Conservation (phyloP, 2,888 invertebrate genomes). For the Crocallis elinguaria region DNA sequence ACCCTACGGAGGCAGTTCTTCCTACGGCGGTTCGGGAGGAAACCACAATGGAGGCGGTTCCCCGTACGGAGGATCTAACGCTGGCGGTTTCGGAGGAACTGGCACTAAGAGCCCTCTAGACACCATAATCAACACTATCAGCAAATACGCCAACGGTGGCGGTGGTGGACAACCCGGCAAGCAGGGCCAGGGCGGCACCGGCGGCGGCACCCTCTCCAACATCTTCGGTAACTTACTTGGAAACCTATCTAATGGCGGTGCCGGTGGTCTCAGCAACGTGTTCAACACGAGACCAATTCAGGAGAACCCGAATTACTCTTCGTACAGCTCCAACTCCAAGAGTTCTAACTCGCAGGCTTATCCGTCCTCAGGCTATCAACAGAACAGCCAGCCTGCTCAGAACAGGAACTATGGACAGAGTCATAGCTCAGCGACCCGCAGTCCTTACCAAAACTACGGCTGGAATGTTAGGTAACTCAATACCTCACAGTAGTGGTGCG, state of each 20-base stretch:
- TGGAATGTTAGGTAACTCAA: slow-evolving; percentile 80
- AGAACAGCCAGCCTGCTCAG: slow-evolving; percentile 61
- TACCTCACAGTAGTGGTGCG: slow-evolving; percentile 1
- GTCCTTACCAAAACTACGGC: slow-evolving; percentile 69
- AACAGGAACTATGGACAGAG: slow-evolving; percentile 69
- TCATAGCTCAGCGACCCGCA: slow-evolving; percentile 60
- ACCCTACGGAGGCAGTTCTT: slow-evolving; percentile 30
- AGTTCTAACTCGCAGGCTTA: slow-evolving; percentile 71
- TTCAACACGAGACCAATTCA: slow-evolving; percentile 77
- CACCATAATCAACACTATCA: slow-evolving; percentile 58
- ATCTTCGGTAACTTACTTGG: slow-evolving; percentile 72
- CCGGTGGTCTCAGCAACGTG: slow-evolving; percentile 61
- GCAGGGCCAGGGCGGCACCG: slow-evolving; percentile 32
- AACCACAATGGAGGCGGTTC: slow-evolving; percentile 6
- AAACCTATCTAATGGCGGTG: slow-evolving; percentile 66
- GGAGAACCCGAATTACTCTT: slow-evolving; percentile 76
- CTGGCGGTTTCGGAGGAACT: slow-evolving; percentile 41
- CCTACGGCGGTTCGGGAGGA: slow-evolving; percentile 42
- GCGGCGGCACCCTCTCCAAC: slow-evolving; percentile 58
- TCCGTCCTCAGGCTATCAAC: slow-evolving; percentile 69
- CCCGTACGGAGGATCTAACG: slow-evolving; percentile 42
- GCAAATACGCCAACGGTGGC: slow-evolving; percentile 57
- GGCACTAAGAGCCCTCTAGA: slow-evolving; percentile 57
- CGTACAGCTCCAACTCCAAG: slow-evolving; percentile 67
- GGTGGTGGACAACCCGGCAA: slow-evolving; percentile 41